Evolutionary conservation across 2,797 vertebrate genomes (phyloP).

Genomic region (Acanthurus tractus): DNA sequence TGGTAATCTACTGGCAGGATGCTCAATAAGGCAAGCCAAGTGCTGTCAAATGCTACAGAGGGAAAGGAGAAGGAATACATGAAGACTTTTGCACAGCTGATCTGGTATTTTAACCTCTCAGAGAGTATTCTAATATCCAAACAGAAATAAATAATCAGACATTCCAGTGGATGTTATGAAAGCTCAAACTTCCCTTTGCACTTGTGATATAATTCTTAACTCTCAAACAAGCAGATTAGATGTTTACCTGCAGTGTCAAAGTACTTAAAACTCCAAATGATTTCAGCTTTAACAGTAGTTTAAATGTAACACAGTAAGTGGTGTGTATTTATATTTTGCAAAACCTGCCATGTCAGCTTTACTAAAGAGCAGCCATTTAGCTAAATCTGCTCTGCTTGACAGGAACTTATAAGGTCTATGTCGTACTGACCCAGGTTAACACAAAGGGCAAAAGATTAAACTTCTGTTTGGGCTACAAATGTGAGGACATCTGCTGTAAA

Average conservation of each 20-base stretch:
- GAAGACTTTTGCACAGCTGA: neutral
- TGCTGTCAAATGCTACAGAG: constrained; percentile 10
- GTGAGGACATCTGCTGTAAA: constrained; percentile 20
- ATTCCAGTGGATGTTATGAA: neutral
- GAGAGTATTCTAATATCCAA: neutral
- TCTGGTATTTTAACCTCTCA: neutral
- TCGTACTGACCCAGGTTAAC: neutral
- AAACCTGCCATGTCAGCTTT: neutral
- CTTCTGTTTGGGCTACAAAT: constrained; percentile 11
- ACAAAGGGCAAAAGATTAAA: constrained; percentile 18
- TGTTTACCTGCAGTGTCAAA: neutral
- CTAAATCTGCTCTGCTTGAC: neutral
- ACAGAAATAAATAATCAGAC: neutral
- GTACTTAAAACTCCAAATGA: neutral
- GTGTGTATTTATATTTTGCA: neutral
- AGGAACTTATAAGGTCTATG: neutral
- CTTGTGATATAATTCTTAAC: neutral
- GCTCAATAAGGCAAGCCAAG: constrained; percentile 34
- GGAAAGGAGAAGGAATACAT: neutral
- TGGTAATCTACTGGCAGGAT: constrained; percentile 48
- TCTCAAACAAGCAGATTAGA: neutral
- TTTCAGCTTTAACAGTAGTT: neutral
- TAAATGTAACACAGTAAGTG: neutral
- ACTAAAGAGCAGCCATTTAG: neutral
- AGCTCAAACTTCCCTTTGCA: neutral